phyloP scores from a whole-genome alignment of 2,797 vertebrate genomes.

The Chelonia mydas region DNA sequence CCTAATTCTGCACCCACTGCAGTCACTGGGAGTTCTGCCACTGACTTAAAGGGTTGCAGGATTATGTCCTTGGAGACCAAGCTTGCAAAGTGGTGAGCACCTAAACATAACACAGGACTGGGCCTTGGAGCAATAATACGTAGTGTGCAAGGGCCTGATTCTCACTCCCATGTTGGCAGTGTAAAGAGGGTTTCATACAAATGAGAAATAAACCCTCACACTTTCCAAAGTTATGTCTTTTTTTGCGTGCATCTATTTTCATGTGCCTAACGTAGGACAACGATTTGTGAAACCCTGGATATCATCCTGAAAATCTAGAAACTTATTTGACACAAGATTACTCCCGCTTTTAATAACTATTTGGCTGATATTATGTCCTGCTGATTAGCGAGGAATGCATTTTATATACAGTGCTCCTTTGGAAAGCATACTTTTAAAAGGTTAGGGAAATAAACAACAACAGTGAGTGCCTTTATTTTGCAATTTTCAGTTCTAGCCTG shows the following conservation, averaged over 20 bases:
- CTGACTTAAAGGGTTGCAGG: not conserved
- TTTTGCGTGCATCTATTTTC: not conserved
- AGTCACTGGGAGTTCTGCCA: not conserved
- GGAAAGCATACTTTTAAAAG: slow-evolving; percentile 19
- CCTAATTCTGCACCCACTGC: not conserved
- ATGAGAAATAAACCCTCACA: not conserved
- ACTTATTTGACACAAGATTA: slow-evolving; percentile 20
- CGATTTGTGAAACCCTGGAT: not conserved
- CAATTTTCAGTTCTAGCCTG: not conserved
- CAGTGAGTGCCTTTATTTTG: not conserved
- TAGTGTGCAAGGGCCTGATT: not conserved
- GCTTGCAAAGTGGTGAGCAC: not conserved
- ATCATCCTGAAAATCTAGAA: slow-evolving; percentile 31
- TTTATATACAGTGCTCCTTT: slow-evolving; percentile 26
- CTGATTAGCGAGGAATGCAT: slow-evolving; percentile 61
- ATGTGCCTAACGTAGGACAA: not conserved
- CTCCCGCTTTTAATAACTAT: slow-evolving; percentile 46
- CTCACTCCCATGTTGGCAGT: not conserved
- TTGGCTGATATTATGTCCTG: slow-evolving; percentile 53
- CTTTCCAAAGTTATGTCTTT: slow-evolving; percentile 15
- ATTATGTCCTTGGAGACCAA: not conserved
- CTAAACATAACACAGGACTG: not conserved
- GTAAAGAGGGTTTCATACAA: not conserved
- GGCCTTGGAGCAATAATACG: not conserved
- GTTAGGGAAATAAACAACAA: not conserved